A percentile compares a stretch with the other conserved stretches of the same genome.
Conservation (phyloP, 2,797 vertebrate species). For the Poecilia gillii region DNA sequence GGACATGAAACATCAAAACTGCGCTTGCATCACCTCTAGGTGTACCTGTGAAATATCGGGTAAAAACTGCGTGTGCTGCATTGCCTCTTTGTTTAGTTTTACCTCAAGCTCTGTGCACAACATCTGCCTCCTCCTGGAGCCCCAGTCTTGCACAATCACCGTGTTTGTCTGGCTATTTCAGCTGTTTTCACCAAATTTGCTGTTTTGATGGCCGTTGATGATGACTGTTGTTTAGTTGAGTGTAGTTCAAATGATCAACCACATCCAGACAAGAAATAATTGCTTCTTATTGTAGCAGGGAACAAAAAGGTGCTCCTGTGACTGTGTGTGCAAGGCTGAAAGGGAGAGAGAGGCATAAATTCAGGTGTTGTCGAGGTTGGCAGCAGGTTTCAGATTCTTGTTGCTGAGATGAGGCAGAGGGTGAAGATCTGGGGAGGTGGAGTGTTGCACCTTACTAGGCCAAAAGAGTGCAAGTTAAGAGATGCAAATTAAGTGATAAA, state of each 20-base stretch:
- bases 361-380: slow-evolving; percentile 1
- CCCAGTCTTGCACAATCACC: slow-evolving; percentile 1
- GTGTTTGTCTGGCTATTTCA: neutral
- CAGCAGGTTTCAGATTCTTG: slow-evolving; percentile 24
- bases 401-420: slow-evolving; percentile 11
- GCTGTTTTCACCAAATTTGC: slow-evolving; percentile 9
- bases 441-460: neutral
- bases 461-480: neutral
- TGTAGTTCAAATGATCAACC: slow-evolving; percentile 56
- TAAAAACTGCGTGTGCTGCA: neutral
- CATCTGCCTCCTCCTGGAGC: neutral
- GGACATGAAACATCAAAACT: neutral
- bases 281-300: slow-evolving; percentile 12
- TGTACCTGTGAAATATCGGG: neutral
- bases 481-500: slow-evolving; percentile 14
- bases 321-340: neutral
- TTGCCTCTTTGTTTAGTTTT: neutral
- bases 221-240: slow-evolving; percentile 50
- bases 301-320: neutral
- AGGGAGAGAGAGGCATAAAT: slow-evolving; percentile 14
- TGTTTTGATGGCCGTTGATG: neutral
- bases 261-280: slow-evolving; percentile 16
- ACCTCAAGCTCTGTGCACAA: neutral
- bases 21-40: neutral
- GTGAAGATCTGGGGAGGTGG: neutral